Conservation (phyloP, 2,888 invertebrate genomes). For the Phyto melanocephala region DNA sequence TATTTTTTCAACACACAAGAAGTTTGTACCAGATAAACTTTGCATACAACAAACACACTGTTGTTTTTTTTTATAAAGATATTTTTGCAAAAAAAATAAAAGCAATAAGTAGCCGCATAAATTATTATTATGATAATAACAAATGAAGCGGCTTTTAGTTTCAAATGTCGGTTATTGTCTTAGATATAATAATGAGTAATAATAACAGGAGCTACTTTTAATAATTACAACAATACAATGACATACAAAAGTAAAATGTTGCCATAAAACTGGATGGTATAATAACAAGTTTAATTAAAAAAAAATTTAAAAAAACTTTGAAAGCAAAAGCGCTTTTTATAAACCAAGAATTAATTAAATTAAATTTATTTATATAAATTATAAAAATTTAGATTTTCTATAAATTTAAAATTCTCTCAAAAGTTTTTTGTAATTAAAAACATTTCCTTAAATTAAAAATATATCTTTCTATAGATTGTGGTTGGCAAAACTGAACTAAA, state of each 20-base stretch:
- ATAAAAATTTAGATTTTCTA: too few species aligned
- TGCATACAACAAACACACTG: constrained; percentile 51
- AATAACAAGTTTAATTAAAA: constrained; percentile 29
- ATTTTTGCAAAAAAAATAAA: not conserved
- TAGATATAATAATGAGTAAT: too few species aligned
- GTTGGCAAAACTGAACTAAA: too few species aligned
- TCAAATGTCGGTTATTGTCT: constrained; percentile 22
- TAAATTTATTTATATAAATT: too few species aligned
- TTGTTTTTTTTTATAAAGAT: not conserved
- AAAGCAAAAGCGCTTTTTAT: too few species aligned
- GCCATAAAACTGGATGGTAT: not conserved
- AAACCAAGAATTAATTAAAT: too few species aligned
- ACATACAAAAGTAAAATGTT: constrained; percentile 41
- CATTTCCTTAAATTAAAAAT: too few species aligned
- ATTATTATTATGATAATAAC: constrained; percentile 45
- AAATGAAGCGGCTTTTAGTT: constrained; percentile 36
- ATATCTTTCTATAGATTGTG: too few species aligned
- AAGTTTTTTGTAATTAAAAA: too few species aligned
- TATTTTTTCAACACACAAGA: constrained; percentile 27
- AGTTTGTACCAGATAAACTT: constrained; percentile 46
- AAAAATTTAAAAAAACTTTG: too few species aligned
- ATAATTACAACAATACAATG: constrained; percentile 19
- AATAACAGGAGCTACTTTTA: not conserved
- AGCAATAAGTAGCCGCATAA: constrained; percentile 37
- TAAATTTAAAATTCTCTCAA: too few species aligned